phyloP scores from a whole-genome alignment of 1,140 invertebrate genomes.

The Ylistrum balloti region DNA sequence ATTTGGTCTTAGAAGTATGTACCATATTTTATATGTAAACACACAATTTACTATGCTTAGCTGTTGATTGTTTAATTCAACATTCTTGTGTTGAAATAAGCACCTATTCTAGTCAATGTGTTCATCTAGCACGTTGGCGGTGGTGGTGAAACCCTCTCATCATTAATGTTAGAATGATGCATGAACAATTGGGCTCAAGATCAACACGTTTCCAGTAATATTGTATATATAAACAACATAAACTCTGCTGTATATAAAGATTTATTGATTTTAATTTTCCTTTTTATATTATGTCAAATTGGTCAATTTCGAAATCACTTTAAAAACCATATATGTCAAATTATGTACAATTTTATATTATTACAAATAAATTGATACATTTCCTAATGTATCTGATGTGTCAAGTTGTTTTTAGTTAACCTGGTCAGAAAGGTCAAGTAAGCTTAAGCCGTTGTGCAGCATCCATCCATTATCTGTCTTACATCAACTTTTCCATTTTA shows the following conservation, averaged over 20 bases:
- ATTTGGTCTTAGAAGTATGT: neutral
- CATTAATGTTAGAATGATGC: neutral
- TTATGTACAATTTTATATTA: constrained; percentile 11
- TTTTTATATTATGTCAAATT: neutral
- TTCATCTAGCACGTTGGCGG: too few relatives aligned
- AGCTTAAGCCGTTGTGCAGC: too few relatives aligned
- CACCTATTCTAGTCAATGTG: too few relatives aligned
- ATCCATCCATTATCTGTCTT: too few relatives aligned
- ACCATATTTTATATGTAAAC: neutral
- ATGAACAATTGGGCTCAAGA: neutral
- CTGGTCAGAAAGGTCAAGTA: too few relatives aligned
- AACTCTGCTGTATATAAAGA: neutral
- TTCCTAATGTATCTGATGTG: neutral
- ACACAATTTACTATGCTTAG: neutral
- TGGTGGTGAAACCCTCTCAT: too few relatives aligned
- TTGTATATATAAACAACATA: too few relatives aligned
- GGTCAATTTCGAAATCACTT: neutral
- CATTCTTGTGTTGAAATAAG: neutral
- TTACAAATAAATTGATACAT: constrained; percentile 36
- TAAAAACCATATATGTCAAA: neutral
- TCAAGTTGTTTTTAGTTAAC: too few relatives aligned
- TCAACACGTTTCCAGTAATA: neutral
- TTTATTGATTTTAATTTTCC: neutral
- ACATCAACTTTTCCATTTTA: too few relatives aligned
- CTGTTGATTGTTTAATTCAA: neutral